Evolutionary conservation across 2,797 vertebrate species (phyloP).

Genomic region (Leptatherina wallacei): DNA sequence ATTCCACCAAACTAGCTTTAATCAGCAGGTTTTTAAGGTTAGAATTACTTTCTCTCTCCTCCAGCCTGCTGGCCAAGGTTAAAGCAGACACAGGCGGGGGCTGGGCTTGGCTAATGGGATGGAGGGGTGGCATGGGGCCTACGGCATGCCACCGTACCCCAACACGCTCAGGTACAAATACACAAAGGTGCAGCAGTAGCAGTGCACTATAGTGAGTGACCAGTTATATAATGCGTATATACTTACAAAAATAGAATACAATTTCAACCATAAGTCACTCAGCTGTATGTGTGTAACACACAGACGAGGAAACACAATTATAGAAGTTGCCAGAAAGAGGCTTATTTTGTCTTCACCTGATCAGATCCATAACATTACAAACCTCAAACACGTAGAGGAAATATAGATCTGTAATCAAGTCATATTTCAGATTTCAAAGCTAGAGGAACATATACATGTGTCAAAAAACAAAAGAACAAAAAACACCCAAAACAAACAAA

Average conservation of each 20-base stretch:
- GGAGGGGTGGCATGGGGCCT: constrained; percentile 72
- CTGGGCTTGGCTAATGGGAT: constrained; percentile 82
- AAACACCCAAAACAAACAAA: constrained; percentile 25
- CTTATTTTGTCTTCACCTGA: not conserved
- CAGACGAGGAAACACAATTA: not conserved
- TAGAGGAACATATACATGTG: not conserved
- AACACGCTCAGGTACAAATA: constrained; percentile 31
- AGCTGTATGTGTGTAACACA: not conserved
- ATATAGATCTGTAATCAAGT: not conserved
- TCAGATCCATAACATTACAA: not conserved
- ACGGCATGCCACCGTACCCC: constrained; percentile 59
- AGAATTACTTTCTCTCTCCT: constrained; percentile 97
- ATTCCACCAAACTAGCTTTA: constrained; percentile 99
- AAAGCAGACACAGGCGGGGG: constrained; percentile 90
- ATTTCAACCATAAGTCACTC: not conserved
- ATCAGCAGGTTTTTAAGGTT: constrained; percentile 99
- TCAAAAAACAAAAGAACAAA: not conserved
- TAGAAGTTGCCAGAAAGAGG: not conserved
- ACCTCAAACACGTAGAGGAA: not conserved
- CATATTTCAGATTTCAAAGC: not conserved
- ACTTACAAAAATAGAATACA: not conserved
- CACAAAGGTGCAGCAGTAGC: constrained; percentile 22
- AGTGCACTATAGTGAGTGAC: constrained; percentile 1
- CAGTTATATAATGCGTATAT: constrained; percentile 23
- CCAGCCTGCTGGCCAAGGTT: constrained; percentile 95